Evolutionary conservation across 2,113 vertebrate species (phyloP).

Genomic region (Dicaeum eximium): DNA sequence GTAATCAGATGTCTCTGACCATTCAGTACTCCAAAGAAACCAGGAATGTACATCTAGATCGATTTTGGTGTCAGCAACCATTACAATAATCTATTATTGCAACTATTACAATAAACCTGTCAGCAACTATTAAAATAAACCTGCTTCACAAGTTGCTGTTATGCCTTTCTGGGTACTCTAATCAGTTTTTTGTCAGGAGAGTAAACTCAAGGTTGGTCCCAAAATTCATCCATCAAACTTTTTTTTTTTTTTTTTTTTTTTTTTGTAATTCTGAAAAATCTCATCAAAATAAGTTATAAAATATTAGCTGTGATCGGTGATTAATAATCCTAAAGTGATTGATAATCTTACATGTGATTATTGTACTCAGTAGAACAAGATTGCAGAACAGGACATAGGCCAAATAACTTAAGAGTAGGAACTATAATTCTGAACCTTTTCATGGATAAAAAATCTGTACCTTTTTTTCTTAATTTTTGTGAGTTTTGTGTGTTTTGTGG

Average conservation of each 20-base stretch:
- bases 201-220: background rate
- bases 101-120: background rate
- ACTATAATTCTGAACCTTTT: background rate
- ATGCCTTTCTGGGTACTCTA: background rate
- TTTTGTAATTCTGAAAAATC: background rate
- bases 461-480: background rate
- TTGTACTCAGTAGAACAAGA: background rate
- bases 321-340: background rate
- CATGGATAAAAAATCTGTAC: background rate
- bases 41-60: background rate
- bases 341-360: background rate
- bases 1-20: background rate
- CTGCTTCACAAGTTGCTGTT: background rate
- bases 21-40: background rate
- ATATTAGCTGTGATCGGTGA: background rate
- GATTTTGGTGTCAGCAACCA: background rate
- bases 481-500: accelerated
- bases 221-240: background rate
- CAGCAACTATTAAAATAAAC: background rate
- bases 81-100: background rate
- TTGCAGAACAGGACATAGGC: background rate
- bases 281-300: background rate
- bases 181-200: background rate
- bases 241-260: background rate
- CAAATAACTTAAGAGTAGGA: background rate